These are phyloP conservation scores for Zophobas atratus DNA, from an alignment of 1,140 invertebrate species.

Conservation along the genomic window DNA sequence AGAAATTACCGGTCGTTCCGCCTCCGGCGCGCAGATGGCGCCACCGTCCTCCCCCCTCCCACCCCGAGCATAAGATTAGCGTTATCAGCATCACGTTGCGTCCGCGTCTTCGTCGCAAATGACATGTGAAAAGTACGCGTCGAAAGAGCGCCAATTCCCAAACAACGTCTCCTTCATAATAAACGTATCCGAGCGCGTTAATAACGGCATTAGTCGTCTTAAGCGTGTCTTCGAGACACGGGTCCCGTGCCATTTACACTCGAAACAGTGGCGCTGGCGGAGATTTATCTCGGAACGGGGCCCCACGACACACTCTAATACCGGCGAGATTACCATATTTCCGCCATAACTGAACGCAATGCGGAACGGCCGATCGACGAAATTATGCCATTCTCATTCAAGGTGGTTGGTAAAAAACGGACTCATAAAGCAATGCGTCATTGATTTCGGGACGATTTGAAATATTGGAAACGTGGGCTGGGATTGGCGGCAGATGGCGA, in stretches of 20 bases:
- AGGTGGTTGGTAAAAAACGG: constrained; percentile 32
- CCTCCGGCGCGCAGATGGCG: not conserved
- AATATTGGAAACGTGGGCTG: constrained; percentile 1
- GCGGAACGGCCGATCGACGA: constrained; percentile 29
- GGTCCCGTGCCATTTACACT: constrained; percentile 25
- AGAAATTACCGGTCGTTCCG: not conserved
- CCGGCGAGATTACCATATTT: constrained; percentile 32
- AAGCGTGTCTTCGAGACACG: constrained; percentile 31
- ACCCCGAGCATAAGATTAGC: constrained; percentile 5
- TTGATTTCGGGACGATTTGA: constrained; percentile 17
- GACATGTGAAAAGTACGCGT: constrained; percentile 34
- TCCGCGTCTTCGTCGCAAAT: constrained; percentile 1
- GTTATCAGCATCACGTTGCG: constrained; percentile 6
- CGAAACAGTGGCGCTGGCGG: constrained; percentile 12
- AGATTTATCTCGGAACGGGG: constrained; percentile 21
- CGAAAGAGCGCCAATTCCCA: constrained; percentile 32
- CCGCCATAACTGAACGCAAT: constrained; percentile 26
- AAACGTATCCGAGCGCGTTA: constrained; percentile 24
- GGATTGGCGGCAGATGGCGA: not conserved
- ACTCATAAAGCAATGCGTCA: constrained; percentile 35
- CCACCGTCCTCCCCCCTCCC: no score
- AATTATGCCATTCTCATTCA: constrained; percentile 37
- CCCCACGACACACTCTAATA: constrained; percentile 10
- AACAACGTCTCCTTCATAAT: constrained; percentile 21
- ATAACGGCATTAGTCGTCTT: constrained; percentile 34